Evolutionary conservation across 1,140 invertebrate species (phyloP).

Genomic region (Homalodisca vitripennis): DNA sequence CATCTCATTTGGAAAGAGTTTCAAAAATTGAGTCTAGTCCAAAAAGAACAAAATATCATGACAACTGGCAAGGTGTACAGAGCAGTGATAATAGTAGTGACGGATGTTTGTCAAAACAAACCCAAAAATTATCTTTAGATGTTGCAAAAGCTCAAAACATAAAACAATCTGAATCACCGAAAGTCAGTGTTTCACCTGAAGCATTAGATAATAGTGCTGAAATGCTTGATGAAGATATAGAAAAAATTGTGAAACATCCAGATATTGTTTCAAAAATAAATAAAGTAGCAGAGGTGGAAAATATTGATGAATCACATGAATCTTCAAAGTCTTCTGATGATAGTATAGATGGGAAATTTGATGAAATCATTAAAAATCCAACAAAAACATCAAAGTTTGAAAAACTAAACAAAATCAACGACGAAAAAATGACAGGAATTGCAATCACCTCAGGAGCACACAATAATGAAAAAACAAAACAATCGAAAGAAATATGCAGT

Average conservation of each 20-base stretch:
- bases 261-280: not conserved
- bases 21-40: slow-evolving; percentile 8
- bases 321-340: not conserved
- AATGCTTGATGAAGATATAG: slow-evolving; percentile 2
- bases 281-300: not conserved
- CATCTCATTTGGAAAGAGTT: not conserved
- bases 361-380: slow-evolving; percentile 2
- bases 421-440: not conserved
- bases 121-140: not conserved
- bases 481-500: too few relatives aligned
- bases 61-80: not conserved
- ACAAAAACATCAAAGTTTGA: not conserved
- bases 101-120: not conserved
- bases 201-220: slow-evolving; percentile 3
- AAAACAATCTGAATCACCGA: not conserved
- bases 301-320: not conserved
- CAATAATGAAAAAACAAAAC: too few relatives aligned
- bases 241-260: slow-evolving; percentile 2
- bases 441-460: too few relatives aligned
- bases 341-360: not conserved
- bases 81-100: not conserved
- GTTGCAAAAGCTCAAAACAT: not conserved
- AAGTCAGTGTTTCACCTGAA: not conserved
- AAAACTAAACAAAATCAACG: not conserved
- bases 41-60: not conserved